Base-by-base conservation (phyloP, 1,140 invertebrate genomes). In the Tetramorium alpestre region DNA sequence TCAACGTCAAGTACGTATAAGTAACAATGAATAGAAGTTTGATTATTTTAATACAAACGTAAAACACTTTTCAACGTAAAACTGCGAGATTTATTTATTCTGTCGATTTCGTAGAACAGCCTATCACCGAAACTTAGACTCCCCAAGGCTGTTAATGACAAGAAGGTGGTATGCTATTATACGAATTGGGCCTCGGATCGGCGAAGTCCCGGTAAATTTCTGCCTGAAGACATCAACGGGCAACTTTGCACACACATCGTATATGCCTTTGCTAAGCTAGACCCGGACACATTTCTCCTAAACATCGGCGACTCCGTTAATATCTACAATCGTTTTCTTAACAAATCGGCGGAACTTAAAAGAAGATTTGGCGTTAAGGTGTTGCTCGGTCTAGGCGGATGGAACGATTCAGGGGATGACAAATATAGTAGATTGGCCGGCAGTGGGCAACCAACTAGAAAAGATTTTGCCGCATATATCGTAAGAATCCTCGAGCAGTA, bases 171-270 rank as follows among this genome's bases (percentile, higher is more conserved):
- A 0, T 99, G 98, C 94, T 99, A 99, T 90, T 96, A 98, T 91
- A 98, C 98, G 13, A 98, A 97, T 91, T 99, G 98, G 98, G 96
- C 98, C 0, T 97, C 97, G 93, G 98, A 98, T 91, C 96, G 98
- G 73, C 97, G 97, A 87, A 97, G 96, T 0, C 97, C 97, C 85
- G 98, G 97, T 10, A 97, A 98, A 94, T 99, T 98, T 93, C 97
- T 97, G 0, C 98, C 98, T 0, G 98, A 99, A 94, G 96, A 98
- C 88, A 95, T 99, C 3, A 97, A 99, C 91, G 96, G 97, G 0
- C 94, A 96, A 51, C 96, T 99, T 0, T 99, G 98, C 92, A 98
- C 98, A 0, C 98, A 99, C 90, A 95, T 99, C 2, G 96, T 99
- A 10, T 99, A 99, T 89, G 98, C 98, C 0, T 99, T 98, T 93